Conservation (phyloP, 2,113 vertebrate genomes). For the Ornithorhynchus anatinus region DNA sequence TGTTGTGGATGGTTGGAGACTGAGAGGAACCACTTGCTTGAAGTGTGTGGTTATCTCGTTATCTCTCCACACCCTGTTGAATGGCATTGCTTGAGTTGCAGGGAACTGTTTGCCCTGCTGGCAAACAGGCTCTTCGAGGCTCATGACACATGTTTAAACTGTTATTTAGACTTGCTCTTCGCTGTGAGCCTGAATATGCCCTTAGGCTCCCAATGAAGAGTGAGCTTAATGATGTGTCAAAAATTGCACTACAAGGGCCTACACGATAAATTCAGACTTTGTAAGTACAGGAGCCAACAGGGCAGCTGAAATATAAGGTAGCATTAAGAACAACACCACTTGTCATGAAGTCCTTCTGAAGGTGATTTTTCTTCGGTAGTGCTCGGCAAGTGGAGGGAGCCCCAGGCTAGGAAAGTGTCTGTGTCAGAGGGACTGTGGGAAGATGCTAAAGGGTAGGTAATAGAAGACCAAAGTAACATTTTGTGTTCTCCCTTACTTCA, state of each 20-base stretch:
- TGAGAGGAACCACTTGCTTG: constrained; percentile 36
- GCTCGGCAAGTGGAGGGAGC: not conserved
- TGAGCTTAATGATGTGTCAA: constrained; percentile 58
- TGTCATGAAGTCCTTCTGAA: constrained; percentile 28
- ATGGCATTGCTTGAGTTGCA: constrained; percentile 29
- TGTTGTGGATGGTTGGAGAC: constrained; percentile 37
- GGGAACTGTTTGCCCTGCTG: constrained; percentile 48
- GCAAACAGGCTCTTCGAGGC: constrained; percentile 57
- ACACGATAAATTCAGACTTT: constrained; percentile 47
- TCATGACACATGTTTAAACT: constrained; percentile 42
- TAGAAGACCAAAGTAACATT: constrained; percentile 1
- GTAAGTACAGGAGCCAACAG: constrained; percentile 31
- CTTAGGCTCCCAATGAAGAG: constrained; percentile 52
- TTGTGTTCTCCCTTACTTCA: too few species aligned
- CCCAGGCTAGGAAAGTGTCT: constrained; percentile 1
- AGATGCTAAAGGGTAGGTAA: not conserved
- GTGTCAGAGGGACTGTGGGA: not conserved
- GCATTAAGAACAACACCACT: constrained; percentile 9
- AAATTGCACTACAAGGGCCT: constrained; percentile 50
- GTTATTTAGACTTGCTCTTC: constrained; percentile 40
- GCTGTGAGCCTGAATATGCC: constrained; percentile 37
- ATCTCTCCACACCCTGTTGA: constrained; percentile 33
- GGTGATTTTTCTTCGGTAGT: not conserved
- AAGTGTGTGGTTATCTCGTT: constrained; percentile 46
- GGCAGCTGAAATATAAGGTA: constrained; percentile 44